Percentiles rank a stretch among this genome's conserved stretches.
phyloP scores from a whole-genome alignment of 1,140 invertebrate genomes.

The Arctopsyche grandis region DNA sequence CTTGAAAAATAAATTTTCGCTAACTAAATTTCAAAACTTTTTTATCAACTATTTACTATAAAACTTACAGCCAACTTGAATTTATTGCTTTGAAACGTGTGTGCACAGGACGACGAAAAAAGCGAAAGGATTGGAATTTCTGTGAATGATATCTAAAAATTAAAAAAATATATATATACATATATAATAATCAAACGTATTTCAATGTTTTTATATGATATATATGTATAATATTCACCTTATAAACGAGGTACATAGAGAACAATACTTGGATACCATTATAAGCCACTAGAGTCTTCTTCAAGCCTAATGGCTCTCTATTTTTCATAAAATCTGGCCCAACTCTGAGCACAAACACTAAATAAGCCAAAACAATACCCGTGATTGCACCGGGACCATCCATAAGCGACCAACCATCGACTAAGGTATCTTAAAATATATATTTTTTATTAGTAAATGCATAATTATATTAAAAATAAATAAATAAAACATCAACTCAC shows the following conservation, averaged over 20 bases:
- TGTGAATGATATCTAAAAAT: not conserved
- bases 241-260: constrained; percentile 65
- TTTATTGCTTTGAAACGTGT: not conserved
- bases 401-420: constrained; percentile 57
- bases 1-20: not conserved
- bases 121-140: not conserved
- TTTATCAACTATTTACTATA: too few species aligned
- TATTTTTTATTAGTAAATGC: not conserved
- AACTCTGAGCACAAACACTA: constrained; percentile 68
- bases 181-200: not conserved
- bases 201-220: not conserved
- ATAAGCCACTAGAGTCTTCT: constrained; percentile 70
- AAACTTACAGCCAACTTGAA: too few species aligned
- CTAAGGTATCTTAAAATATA: constrained; percentile 42
- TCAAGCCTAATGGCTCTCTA: constrained; percentile 70
- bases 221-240: constrained; percentile 53
- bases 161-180: not conserved
- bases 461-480: constrained; percentile 1
- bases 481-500: constrained; percentile 47
- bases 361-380: constrained; percentile 68
- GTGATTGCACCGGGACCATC: constrained; percentile 60
- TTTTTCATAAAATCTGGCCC: constrained; percentile 74
- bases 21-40: constrained; percentile 1
- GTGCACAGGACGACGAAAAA: not conserved
- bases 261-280: constrained; percentile 70